These are phyloP conservation scores for Zosterops lateralis DNA, from an alignment of 2,113 vertebrate species.

Conservation along the genomic window DNA sequence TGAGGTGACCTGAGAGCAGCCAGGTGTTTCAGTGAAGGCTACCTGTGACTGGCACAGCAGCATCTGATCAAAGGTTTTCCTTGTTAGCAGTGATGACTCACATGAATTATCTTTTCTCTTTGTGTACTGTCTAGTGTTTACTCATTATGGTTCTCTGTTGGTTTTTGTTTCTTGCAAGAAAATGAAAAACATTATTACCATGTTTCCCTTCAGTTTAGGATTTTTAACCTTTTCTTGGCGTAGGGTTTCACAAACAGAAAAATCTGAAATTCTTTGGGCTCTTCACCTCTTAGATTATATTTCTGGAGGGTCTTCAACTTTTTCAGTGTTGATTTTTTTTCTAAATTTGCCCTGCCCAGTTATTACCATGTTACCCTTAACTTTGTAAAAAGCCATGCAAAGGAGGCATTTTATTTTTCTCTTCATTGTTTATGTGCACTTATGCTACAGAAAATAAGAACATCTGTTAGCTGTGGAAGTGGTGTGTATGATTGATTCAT, in stretches of 20 bases:
- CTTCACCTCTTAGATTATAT: background rate
- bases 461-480: constrained; percentile 26
- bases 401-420: background rate
- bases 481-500: background rate
- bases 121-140: constrained; percentile 35
- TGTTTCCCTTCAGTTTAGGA: background rate
- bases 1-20: constrained; percentile 22
- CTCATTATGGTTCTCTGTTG: background rate
- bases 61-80: background rate
- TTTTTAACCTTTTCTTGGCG: constrained; percentile 3
- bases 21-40: constrained; percentile 41
- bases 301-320: background rate
- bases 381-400: background rate
- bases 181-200: constrained; percentile 18
- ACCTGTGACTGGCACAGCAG: background rate
- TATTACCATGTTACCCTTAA: background rate
- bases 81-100: constrained; percentile 38
- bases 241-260: background rate
- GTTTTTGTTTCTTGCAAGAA: constrained; percentile 50
- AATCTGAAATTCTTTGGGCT: background rate
- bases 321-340: background rate
- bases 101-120: constrained; percentile 29
- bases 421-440: background rate
- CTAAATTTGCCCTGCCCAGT: background rate
- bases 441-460: constrained; percentile 2